These are phyloP conservation scores for Rhyacophila brunnea DNA, from an alignment of 1,140 invertebrate species.

Conservation along the genomic window DNA sequence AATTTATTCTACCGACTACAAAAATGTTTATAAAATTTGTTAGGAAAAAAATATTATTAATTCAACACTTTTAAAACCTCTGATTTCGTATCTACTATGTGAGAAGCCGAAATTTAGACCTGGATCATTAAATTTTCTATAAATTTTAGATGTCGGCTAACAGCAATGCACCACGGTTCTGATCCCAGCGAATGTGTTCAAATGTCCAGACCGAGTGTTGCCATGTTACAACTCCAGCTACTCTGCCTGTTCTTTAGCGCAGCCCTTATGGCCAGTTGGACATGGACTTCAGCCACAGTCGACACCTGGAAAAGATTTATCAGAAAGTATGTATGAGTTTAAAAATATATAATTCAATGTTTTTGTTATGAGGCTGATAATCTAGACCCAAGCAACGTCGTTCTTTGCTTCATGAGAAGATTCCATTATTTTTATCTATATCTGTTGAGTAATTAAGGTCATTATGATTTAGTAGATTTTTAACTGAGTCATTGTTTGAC, in stretches of 20 bases:
- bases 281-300: slow-evolving; percentile 81
- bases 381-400: neutral
- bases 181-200: slow-evolving; percentile 58
- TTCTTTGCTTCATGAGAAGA: neutral
- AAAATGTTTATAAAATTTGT: too few species aligned
- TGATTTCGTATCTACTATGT: too few species aligned
- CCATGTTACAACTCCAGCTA: slow-evolving; percentile 78
- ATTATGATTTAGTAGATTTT: too few species aligned
- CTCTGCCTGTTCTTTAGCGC: slow-evolving; percentile 79
- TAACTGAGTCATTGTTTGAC: too few species aligned
- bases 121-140: too few species aligned
- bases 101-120: too few species aligned
- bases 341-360: too few species aligned
- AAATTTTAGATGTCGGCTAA: slow-evolving; percentile 61
- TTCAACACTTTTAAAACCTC: too few species aligned
- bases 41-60: too few species aligned
- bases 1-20: too few species aligned
- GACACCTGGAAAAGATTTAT: slow-evolving; percentile 83
- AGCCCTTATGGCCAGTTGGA: slow-evolving; percentile 89
- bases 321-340: slow-evolving; percentile 65
- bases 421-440: too few species aligned
- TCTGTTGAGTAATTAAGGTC: too few species aligned
- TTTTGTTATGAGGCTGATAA: neutral
- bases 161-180: slow-evolving; percentile 40
- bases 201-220: slow-evolving; percentile 72